Conservation (phyloP, 2,113 vertebrate species). For the Burhinus bistriatus region DNA sequence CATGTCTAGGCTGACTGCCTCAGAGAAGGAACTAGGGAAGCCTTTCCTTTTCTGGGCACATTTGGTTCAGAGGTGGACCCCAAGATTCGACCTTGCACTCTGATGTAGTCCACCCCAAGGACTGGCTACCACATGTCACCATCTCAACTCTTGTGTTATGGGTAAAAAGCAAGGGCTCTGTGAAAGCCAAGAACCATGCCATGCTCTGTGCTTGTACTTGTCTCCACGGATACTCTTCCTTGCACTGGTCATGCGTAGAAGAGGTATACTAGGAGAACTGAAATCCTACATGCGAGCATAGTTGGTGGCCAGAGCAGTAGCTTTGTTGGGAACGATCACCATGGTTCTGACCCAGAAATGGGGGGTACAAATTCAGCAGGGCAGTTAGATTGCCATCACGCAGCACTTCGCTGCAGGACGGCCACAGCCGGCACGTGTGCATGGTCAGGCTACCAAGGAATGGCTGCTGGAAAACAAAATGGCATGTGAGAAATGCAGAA, state of each 20-base stretch:
- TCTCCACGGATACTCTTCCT: neutral
- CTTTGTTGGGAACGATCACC: neutral
- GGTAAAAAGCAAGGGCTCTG: neutral
- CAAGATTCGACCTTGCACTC: neutral
- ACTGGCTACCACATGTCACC: neutral
- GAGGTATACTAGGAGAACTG: neutral
- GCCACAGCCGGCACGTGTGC: accelerated
- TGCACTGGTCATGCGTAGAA: accelerated
- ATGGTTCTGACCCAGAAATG: neutral
- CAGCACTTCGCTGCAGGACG: neutral
- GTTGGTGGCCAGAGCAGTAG: neutral
- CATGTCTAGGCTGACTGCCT: neutral
- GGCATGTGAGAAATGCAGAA: conserved; percentile 23
- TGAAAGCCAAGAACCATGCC: neutral
- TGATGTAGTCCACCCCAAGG: neutral
- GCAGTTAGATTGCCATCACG: accelerated
- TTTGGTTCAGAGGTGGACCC: neutral
- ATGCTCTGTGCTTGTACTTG: accelerated
- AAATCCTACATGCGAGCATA: neutral
- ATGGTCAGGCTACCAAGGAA: neutral
- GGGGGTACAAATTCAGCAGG: neutral
- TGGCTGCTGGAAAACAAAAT: neutral
- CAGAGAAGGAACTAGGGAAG: neutral
- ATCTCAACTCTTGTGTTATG: neutral
- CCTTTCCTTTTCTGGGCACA: neutral